A percentile compares a stretch with the other conserved stretches of the same genome.
phyloP scores from a whole-genome alignment of 1,140 invertebrate species.

The Drosophila melanogaster region Release_6_plus_ISO1_MT NC_004354.4:1950501-1951000 shows the following conservation, averaged over 20 bases:
- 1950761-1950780: not conserved
- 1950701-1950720: slow-evolving; percentile 13
- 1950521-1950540: not conserved
- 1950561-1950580: slow-evolving; percentile 76
- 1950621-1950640: slow-evolving; percentile 20
- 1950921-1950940: too few species aligned
- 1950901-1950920: too few species aligned
- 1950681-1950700: slow-evolving; percentile 8
- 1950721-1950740: slow-evolving; percentile 22
- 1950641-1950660: not conserved
- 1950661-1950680: not conserved
- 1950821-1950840: too few species aligned
- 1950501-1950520: slow-evolving; percentile 4
- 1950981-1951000: not conserved
- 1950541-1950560: slow-evolving; percentile 7
- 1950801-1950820: too few species aligned
- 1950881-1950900: too few species aligned
- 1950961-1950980: not conserved
- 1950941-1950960: too few species aligned
- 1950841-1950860: too few species aligned
- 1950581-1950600: slow-evolving; percentile 70
- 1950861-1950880: too few species aligned
- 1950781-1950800: too few species aligned
- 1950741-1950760: slow-evolving; percentile 6
- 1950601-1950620: slow-evolving; percentile 32